phyloP scores from a whole-genome alignment of 1,140 invertebrate species.

The Conus ventricosus region DNA sequence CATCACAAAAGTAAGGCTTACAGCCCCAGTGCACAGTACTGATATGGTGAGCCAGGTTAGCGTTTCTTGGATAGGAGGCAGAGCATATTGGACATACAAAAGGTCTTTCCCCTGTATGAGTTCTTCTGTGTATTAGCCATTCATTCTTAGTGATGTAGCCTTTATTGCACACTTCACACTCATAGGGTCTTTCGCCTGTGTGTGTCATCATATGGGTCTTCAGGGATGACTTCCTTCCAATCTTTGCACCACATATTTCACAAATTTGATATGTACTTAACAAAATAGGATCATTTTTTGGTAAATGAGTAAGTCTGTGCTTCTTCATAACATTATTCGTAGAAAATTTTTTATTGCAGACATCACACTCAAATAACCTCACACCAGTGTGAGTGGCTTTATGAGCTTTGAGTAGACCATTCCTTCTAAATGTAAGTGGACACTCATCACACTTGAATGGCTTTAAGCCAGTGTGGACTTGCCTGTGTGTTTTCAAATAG shows the following conservation, averaged over 20 bases:
- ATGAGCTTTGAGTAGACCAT: not conserved
- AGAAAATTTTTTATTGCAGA: not conserved
- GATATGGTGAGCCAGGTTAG: not conserved
- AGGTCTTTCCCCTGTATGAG: not conserved
- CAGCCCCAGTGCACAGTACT: not conserved
- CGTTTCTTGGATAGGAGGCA: not conserved
- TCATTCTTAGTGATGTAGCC: not conserved
- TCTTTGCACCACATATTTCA: not conserved
- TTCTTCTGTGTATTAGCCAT: not conserved
- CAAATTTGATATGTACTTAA: not conserved
- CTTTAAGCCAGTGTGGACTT: not conserved
- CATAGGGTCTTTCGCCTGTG: not conserved
- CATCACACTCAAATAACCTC: not conserved
- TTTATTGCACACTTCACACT: not conserved
- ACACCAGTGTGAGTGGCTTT: not conserved
- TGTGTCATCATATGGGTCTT: not conserved
- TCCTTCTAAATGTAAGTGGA: not conserved
- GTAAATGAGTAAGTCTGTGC: not conserved
- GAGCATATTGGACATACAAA: not conserved
- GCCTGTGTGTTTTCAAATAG: not conserved
- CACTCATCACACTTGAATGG: not conserved
- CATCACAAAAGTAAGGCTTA: not conserved
- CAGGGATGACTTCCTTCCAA: not conserved
- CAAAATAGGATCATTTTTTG: not conserved
- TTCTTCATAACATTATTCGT: not conserved